These are phyloP conservation scores for Pangasianodon gigas DNA, from an alignment of 2,113 vertebrate species.

Conservation along the genomic window DNA sequence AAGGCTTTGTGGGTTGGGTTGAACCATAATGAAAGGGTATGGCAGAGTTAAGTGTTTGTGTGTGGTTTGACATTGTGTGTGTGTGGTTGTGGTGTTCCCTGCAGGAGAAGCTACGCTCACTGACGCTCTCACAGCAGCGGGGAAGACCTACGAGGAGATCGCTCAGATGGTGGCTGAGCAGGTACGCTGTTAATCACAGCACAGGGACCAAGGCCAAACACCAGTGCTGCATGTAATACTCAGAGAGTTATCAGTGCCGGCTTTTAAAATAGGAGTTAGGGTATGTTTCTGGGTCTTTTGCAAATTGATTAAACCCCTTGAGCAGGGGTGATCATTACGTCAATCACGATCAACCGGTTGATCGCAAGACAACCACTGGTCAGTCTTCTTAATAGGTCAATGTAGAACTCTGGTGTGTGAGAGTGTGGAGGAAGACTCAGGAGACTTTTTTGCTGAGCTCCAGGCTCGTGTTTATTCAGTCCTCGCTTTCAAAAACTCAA, in stretches of 20 bases:
- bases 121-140: slow-evolving; percentile 91
- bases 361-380: no score
- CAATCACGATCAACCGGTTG: no score
- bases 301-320: neutral
- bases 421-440: no score
- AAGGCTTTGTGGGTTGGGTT: neutral
- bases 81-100: slow-evolving; percentile 38
- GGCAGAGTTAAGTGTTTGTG: neutral
- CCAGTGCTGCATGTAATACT: neutral
- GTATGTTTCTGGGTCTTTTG: neutral
- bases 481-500: no score
- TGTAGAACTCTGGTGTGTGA: no score
- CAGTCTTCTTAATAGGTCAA: no score
- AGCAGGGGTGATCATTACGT: no score
- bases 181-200: slow-evolving; percentile 68
- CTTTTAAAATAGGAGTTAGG: neutral
- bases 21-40: slow-evolving; percentile 21
- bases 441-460: no score
- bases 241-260: neutral
- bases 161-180: slow-evolving; percentile 93
- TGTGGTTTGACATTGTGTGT: neutral
- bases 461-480: no score
- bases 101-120: slow-evolving; percentile 92
- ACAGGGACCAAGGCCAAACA: neutral
- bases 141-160: slow-evolving; percentile 97